These are phyloP conservation scores for Petrocephalus sullivani DNA, from an alignment of 2,797 vertebrate species.

Conservation along the genomic window DNA sequence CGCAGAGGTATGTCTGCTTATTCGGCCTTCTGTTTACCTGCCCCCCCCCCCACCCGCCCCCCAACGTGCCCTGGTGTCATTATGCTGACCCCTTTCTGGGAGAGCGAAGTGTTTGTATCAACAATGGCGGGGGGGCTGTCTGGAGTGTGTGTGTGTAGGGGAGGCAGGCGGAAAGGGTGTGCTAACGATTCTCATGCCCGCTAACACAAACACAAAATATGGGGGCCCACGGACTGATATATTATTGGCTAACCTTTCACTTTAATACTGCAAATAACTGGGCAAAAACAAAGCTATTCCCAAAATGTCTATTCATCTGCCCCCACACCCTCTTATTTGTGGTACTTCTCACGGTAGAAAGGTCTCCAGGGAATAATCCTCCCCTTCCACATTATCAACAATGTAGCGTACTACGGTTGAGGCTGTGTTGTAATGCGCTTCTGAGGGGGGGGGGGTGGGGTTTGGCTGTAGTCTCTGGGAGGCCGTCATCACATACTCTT, in stretches of 20 bases:
- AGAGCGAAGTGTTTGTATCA: not conserved
- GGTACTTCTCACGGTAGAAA: conserved; percentile 35
- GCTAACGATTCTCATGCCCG: not conserved
- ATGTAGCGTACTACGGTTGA: conserved; percentile 7
- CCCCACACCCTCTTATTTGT: conserved; percentile 39
- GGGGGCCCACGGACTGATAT: conserved; percentile 33
- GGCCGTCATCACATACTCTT: not conserved
- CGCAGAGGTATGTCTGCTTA: conserved; percentile 14
- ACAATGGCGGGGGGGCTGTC: not conserved
- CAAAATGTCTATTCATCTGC: conserved; percentile 14
- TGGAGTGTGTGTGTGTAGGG: not conserved
- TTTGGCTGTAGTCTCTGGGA: not conserved
- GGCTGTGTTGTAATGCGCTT: not conserved
- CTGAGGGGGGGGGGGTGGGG: not conserved
- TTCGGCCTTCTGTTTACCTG: not conserved
- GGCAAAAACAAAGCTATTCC: conserved; percentile 39
- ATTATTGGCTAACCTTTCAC: conserved; percentile 42
- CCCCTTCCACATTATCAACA: conserved; percentile 8
- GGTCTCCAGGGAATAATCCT: conserved; percentile 29
- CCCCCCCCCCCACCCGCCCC: not conserved
- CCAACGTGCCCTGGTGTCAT: not conserved
- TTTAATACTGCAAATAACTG: conserved; percentile 41
- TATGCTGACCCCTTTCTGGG: not conserved
- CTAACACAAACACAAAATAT: not conserved
- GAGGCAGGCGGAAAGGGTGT: not conserved